Evolutionary conservation across 2,113 vertebrate genomes (phyloP).

Genomic region (Pongo pygmaeus): DNA sequence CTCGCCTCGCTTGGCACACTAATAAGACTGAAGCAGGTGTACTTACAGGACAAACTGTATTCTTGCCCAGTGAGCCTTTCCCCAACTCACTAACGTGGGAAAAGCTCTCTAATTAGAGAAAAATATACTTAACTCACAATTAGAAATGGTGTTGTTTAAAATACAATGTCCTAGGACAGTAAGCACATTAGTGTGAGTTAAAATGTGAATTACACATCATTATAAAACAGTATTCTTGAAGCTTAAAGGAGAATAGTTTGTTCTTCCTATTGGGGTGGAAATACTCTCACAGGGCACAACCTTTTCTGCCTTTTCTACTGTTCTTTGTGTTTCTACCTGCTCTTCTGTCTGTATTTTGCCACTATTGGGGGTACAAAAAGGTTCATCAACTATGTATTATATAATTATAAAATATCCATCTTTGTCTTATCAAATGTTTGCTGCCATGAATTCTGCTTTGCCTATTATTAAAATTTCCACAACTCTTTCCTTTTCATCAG

Average conservation of each 20-base stretch:
- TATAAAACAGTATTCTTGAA: background rate
- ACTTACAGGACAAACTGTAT: background rate
- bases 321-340: background rate
- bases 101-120: background rate
- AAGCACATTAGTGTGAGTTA: background rate
- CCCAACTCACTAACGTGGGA: background rate
- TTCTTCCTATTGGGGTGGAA: background rate
- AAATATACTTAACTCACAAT: conserved; percentile 12
- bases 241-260: background rate
- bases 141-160: background rate
- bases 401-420: conserved; percentile 4
- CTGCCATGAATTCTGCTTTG: conserved; percentile 14
- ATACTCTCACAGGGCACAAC: background rate
- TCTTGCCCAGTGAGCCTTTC: background rate
- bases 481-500: background rate
- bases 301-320: background rate
- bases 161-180: background rate
- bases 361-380: background rate
- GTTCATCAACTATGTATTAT: conserved; percentile 1
- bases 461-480: conserved; percentile 30
- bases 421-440: conserved; percentile 35
- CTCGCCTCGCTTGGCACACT: background rate
- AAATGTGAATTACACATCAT: conserved; percentile 14
- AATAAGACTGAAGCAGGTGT: background rate
- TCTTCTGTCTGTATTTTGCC: conserved; percentile 14